phyloP scores from a whole-genome alignment of 2,888 invertebrate genomes.

The Sicus ferrugineus region DNA sequence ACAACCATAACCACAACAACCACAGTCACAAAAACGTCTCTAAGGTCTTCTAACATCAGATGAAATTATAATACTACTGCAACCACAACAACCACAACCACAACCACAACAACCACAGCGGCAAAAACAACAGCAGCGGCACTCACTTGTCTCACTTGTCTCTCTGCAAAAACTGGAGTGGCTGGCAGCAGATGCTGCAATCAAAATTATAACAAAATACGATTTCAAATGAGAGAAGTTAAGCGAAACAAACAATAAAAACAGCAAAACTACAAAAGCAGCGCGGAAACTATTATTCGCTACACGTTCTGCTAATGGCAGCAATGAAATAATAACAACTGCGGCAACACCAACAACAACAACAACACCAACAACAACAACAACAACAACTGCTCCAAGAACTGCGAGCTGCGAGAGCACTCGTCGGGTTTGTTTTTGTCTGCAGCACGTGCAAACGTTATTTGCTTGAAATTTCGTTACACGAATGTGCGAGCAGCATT shows the following conservation, averaged over 20 bases:
- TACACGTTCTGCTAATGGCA: slow-evolving; percentile 28
- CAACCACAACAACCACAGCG: not conserved
- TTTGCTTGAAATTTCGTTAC: slow-evolving; percentile 26
- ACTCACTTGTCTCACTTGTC: not conserved
- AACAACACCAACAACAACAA: not conserved
- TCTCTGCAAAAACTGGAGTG: not conserved
- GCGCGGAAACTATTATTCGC: slow-evolving; percentile 22
- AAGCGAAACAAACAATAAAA: not conserved
- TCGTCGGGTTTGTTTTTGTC: slow-evolving; percentile 9
- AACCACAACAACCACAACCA: not conserved
- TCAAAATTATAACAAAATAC: slow-evolving; percentile 14
- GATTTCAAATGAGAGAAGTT: not conserved
- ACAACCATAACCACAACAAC: too few relatives aligned
- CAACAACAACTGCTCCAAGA: slow-evolving; percentile 3
- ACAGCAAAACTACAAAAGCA: not conserved
- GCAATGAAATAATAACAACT: slow-evolving; percentile 18
- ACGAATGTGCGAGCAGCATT: slow-evolving; percentile 16
- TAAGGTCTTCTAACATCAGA: too few relatives aligned
- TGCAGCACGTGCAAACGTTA: slow-evolving; percentile 27
- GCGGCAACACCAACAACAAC: not conserved
- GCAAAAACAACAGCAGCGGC: not conserved
- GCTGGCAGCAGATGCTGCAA: not conserved
- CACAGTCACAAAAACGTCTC: too few relatives aligned
- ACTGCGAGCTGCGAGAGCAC: too few relatives aligned
- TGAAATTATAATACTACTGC: too few relatives aligned